A percentile compares a stretch with the other conserved stretches of the same genome.
Conservation (phyloP, 2,113 vertebrate genomes). For the Chaenocephalus aceratus region DNA sequence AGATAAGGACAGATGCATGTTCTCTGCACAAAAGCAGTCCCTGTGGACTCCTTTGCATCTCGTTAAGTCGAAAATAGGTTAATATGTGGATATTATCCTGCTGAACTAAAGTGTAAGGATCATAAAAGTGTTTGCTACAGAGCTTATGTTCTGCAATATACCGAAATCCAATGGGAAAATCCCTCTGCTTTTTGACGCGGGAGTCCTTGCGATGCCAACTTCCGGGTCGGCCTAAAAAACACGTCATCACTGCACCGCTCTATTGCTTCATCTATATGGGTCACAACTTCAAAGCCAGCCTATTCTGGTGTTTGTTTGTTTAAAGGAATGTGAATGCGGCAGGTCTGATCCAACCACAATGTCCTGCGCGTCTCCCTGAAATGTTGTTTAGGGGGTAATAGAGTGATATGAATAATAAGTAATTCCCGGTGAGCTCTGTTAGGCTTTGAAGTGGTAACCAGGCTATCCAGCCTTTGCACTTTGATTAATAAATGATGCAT, state of each 20-base stretch:
- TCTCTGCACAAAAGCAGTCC: not conserved
- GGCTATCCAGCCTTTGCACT: conserved; percentile 46
- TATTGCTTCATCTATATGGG: conserved; percentile 1
- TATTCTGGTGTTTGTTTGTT: conserved; percentile 2
- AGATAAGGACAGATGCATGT: conserved; percentile 17
- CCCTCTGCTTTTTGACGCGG: no score
- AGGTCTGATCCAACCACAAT: conserved; percentile 4
- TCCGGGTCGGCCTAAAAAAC: no score
- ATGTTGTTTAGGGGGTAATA: conserved; percentile 47
- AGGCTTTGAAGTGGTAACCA: conserved; percentile 66
- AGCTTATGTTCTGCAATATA: no score
- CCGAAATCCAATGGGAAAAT: no score
- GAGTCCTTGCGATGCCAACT: no score
- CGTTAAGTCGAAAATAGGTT: conserved; percentile 12
- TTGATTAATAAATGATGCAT: conserved; percentile 75
- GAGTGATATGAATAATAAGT: conserved; percentile 63
- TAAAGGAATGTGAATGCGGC: conserved; percentile 22
- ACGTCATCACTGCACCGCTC: not conserved
- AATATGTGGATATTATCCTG: no score
- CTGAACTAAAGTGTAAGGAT: no score
- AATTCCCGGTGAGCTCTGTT: conserved; percentile 44
- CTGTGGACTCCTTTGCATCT: not conserved
- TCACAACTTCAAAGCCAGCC: conserved; percentile 19
- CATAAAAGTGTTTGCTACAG: no score
- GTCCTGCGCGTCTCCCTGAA: conserved; percentile 15